phyloP scores from a whole-genome alignment of 1,140 invertebrate genomes.

The Bathynomus jamesi region DNA sequence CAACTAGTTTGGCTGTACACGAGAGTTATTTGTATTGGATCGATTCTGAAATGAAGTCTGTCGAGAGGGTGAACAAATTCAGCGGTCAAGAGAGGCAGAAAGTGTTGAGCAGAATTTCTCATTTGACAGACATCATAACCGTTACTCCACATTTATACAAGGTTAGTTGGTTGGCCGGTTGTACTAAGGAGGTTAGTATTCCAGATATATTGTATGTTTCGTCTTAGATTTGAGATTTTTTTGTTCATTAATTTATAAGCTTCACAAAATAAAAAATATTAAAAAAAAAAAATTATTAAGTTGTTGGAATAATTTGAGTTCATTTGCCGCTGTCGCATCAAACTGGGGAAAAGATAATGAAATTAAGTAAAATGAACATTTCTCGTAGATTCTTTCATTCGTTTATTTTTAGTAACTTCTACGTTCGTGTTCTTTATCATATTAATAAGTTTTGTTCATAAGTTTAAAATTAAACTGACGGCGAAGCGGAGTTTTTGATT shows the following conservation, averaged over 20 bases:
- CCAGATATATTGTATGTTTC: not conserved
- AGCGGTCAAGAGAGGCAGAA: conserved; percentile 47
- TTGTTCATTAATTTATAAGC: not conserved
- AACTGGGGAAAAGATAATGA: no score
- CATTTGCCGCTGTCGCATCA: no score
- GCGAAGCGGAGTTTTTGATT: no score
- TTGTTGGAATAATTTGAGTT: no score
- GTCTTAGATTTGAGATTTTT: not conserved
- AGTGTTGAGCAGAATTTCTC: conserved; percentile 43
- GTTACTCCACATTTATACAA: conserved; percentile 37
- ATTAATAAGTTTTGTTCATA: no score
- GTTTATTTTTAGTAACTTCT: no score
- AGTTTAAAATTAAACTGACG: no score
- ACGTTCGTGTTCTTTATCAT: no score
- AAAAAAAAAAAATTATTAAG: no score
- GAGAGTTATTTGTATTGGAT: conserved; percentile 72
- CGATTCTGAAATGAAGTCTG: conserved; percentile 58
- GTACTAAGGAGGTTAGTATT: conserved; percentile 10
- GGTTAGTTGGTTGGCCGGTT: conserved; percentile 30
- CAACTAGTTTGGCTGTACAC: conserved; percentile 55
- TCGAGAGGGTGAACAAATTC: conserved; percentile 58
- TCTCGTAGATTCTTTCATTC: no score
- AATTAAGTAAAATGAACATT: no score
- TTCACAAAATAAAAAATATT: no score
- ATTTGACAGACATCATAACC: conserved; percentile 45